phyloP scores from a whole-genome alignment of 2,797 vertebrate species.

The Leptoclinus maculatus region DNA sequence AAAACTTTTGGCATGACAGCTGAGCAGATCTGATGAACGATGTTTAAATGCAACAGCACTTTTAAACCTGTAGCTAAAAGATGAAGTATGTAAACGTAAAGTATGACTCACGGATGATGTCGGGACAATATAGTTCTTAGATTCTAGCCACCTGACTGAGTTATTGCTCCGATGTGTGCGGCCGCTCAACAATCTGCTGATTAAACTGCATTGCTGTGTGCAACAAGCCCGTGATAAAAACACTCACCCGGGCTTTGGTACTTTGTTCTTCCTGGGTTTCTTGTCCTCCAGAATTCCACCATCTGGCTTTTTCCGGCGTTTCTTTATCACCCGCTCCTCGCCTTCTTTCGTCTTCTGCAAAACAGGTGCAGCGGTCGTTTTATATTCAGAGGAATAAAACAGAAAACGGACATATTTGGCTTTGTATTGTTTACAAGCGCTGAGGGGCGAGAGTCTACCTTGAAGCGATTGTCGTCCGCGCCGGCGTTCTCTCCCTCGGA shows the following conservation, averaged over 20 bases:
- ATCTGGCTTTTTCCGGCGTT: constrained; percentile 93
- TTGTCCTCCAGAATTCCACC: constrained; percentile 89
- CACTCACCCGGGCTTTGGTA: constrained; percentile 92
- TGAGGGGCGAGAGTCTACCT: constrained; percentile 74
- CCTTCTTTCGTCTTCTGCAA: constrained; percentile 89
- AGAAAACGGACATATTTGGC: not conserved
- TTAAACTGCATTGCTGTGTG: too few species aligned
- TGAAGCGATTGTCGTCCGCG: constrained; percentile 87
- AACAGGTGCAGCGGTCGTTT: not conserved
- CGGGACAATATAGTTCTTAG: not conserved
- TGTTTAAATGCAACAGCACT: too few species aligned
- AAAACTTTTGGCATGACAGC: too few species aligned
- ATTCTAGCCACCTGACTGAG: not conserved
- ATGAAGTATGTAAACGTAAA: not conserved
- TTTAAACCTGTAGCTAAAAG: not conserved
- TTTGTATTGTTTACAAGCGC: not conserved
- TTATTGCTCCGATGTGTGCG: not conserved
- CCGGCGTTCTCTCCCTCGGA: constrained; percentile 91
- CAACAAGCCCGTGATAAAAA: not conserved
- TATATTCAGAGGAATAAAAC: not conserved
- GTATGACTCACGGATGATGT: not conserved
- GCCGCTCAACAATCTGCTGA: not conserved
- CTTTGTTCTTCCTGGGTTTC: constrained; percentile 92
- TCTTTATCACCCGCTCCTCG: constrained; percentile 92
- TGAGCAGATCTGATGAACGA: too few species aligned